These are phyloP conservation scores for Aptenodytes patagonicus DNA, from an alignment of 2,113 vertebrate species.

Conservation along the genomic window DNA sequence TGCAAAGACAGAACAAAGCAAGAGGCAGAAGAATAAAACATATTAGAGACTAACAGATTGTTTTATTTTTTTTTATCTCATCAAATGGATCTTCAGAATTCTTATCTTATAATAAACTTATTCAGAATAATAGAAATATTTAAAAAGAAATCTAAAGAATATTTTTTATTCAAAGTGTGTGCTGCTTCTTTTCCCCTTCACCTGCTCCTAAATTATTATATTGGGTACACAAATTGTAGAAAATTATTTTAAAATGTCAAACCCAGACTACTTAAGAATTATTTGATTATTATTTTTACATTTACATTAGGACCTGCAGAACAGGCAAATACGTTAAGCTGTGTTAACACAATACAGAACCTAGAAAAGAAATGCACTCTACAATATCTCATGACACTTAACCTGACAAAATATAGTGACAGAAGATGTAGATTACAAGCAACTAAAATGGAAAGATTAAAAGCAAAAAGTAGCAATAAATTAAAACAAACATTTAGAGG, in stretches of 20 bases:
- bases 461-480: conserved; percentile 57
- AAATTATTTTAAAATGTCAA: conserved; percentile 2
- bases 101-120: not conserved
- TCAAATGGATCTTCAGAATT: not conserved
- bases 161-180: not conserved
- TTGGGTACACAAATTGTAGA: not conserved
- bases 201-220: not conserved
- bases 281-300: not conserved
- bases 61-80: not conserved
- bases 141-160: not conserved
- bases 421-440: conserved; percentile 30
- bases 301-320: not conserved
- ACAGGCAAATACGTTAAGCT: not conserved
- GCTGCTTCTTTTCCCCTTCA: not conserved
- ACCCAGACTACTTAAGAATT: not conserved
- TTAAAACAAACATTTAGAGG: conserved; percentile 73
- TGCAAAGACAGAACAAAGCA: not conserved
- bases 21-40: not conserved
- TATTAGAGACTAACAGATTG: not conserved
- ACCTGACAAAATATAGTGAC: conserved; percentile 22
- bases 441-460: conserved; percentile 61
- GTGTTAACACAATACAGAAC: not conserved
- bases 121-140: not conserved
- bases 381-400: conserved; percentile 16
- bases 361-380: conserved; percentile 2